phyloP scores from a whole-genome alignment of 2,888 invertebrate genomes.

The Lamproptera curius region DNA sequence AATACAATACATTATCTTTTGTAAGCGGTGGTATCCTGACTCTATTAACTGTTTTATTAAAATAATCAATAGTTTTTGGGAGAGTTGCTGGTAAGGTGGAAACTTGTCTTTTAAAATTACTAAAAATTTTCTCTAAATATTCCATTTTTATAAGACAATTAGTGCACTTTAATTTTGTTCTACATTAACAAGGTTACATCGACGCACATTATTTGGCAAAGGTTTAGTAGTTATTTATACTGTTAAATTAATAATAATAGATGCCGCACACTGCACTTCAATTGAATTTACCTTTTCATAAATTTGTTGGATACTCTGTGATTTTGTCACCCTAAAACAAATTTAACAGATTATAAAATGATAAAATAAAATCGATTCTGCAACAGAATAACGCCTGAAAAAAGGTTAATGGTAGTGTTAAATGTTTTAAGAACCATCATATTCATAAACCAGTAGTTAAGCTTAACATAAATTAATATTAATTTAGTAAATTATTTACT shows the following conservation, averaged over 20 bases:
- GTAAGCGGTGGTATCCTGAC: conserved; percentile 82
- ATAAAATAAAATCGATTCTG: no score
- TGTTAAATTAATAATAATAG: conserved; percentile 17
- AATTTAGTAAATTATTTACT: no score
- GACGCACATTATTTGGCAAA: conserved; percentile 71
- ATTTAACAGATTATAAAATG: no score
- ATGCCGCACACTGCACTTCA: conserved; percentile 2
- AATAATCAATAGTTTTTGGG: conserved; percentile 54
- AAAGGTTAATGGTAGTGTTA: no score
- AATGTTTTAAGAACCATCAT: no score
- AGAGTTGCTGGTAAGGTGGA: conserved; percentile 46
- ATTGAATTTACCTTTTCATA: no score
- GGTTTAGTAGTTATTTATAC: conserved; percentile 44
- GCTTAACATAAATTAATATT: no score
- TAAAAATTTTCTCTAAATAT: conserved; percentile 57
- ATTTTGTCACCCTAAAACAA: no score
- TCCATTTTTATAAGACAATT: conserved; percentile 49
- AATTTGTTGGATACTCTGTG: no score
- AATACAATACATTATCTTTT: conserved; percentile 83
- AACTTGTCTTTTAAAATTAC: conserved; percentile 48
- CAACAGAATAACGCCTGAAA: no score
- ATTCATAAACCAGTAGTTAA: no score
- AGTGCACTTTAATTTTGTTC: conserved; percentile 40
- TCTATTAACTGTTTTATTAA: conserved; percentile 59
- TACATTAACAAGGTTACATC: conserved; percentile 49